phyloP scores from a whole-genome alignment of 2,113 vertebrate genomes.

The Cebus imitator region DNA sequence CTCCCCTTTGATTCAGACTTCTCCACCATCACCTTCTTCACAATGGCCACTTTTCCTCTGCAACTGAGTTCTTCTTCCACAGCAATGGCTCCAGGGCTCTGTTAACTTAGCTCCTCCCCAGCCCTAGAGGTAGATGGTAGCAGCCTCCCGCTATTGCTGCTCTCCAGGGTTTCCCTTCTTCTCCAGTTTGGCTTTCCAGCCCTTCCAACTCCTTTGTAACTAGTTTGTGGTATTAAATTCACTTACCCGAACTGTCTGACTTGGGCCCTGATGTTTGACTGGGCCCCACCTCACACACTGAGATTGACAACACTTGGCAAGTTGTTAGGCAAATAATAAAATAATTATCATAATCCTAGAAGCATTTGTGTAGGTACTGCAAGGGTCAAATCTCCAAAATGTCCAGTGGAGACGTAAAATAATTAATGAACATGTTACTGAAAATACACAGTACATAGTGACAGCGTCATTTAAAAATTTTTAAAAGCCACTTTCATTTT shows the following conservation, averaged over 20 bases:
- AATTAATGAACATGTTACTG: background rate
- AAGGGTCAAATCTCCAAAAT: constrained; percentile 1
- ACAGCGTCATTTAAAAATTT: background rate
- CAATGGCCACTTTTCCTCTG: background rate
- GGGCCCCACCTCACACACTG: background rate
- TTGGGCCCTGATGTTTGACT: background rate
- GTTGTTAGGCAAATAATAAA: background rate
- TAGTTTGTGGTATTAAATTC: background rate
- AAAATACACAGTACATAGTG: constrained; percentile 16
- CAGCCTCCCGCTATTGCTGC: background rate
- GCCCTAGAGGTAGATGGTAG: background rate
- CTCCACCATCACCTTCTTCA: background rate
- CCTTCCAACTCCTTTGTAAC: background rate
- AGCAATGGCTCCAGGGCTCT: background rate
- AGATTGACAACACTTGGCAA: background rate
- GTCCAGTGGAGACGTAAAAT: background rate
- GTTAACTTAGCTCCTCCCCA: background rate
- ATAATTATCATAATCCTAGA: background rate
- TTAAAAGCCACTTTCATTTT: background rate
- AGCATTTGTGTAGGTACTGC: background rate
- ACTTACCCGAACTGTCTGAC: background rate
- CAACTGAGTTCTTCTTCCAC: background rate
- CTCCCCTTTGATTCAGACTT: background rate
- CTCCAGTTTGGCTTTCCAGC: background rate
- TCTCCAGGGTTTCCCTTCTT: background rate